Conservation (phyloP, 30 jellyfish, hydroid and myxozoan genomes). For the Cassiopea xamachana region DNA sequence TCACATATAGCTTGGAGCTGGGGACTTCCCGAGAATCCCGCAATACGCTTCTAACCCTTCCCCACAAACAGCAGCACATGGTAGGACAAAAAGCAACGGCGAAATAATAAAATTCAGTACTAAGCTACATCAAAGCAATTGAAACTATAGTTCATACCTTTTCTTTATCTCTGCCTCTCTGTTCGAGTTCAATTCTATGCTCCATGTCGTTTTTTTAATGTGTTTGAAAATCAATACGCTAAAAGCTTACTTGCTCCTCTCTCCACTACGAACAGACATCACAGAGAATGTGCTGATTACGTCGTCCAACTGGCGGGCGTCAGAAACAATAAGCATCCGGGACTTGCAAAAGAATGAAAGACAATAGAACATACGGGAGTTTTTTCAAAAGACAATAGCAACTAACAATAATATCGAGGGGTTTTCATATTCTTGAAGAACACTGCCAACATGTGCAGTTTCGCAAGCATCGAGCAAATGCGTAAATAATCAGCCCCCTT, state of each 20-base stretch:
- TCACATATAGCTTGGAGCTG: neutral
- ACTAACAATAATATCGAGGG: neutral
- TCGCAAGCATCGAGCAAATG: neutral
- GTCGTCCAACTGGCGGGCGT: constrained; percentile 73
- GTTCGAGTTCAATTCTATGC: constrained; percentile 90
- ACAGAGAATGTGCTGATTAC: constrained; percentile 40
- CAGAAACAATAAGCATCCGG: constrained; percentile 59
- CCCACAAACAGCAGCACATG: constrained; percentile 19
- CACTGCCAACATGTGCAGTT: neutral
- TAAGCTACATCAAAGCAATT: neutral
- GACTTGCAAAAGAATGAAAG: constrained; percentile 18
- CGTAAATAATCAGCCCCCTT: neutral
- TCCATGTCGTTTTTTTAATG: constrained; percentile 65
- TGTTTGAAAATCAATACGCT: neutral
- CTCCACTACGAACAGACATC: neutral
- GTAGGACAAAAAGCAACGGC: neutral
- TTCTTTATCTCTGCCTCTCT: constrained; percentile 79
- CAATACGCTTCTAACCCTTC: neutral
- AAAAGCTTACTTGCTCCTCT: neutral
- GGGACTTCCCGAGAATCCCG: constrained; percentile 1
- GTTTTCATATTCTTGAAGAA: neutral
- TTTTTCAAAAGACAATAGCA: neutral
- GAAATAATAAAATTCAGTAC: neutral
- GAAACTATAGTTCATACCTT: constrained; percentile 52
- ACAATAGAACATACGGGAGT: constrained; percentile 48